Evolutionary conservation across 53 echinoderm and acorn worm species (phyloP), one percentile per base, ranked within the genome.

Genomic region (Temnopleurus reevesii): DNA sequence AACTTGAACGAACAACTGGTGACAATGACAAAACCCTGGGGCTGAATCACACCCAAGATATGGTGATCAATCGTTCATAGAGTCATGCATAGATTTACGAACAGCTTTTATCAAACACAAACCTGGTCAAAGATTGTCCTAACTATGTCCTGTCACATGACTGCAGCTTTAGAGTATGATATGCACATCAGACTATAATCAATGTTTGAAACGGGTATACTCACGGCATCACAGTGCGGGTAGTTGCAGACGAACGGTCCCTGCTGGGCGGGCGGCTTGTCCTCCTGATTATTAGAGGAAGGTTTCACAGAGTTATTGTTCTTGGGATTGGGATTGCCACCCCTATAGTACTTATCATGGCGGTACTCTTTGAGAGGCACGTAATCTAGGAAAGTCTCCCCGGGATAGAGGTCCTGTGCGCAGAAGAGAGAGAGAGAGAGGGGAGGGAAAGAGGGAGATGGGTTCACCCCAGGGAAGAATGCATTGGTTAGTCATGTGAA

Each of bases 351-450:
- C 93, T 97, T 97, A 92, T 97, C 95, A 71, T 88, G 91, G 60
- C 97, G 90, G 90, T 95, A 97, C 89, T 97, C 97, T 92, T 97
- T 97, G 89, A 97, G 93, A 45, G 97, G 97, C 66, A 97, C 94
- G 90, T 97, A 97, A 91, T 97, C 97, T 90, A 97, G 71, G 92
- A 97, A 97, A 51, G 92, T 95, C 94, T 97, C 97, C 44, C 91
- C 97, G 83, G 95, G 95, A 79, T 92, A 95, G n/a, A 97, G 90
- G 89, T 97, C 97, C 97, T 97, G 95, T 89, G 59, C 85, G 77
- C 28, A 26, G 59, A 55, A 56, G 55, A 46, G 53, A 53, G 17
- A 26, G 46, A 86, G 29, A 45, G 36, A 76, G 81, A 8, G 23
- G 17, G 38, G 15, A 21, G 53, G 46, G n/a, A 55, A 77, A 41